Evolutionary conservation across 2,797 vertebrate species (phyloP), one percentile per base, ranked within the genome.

Genomic region (Carduelis carduelis): DNA sequence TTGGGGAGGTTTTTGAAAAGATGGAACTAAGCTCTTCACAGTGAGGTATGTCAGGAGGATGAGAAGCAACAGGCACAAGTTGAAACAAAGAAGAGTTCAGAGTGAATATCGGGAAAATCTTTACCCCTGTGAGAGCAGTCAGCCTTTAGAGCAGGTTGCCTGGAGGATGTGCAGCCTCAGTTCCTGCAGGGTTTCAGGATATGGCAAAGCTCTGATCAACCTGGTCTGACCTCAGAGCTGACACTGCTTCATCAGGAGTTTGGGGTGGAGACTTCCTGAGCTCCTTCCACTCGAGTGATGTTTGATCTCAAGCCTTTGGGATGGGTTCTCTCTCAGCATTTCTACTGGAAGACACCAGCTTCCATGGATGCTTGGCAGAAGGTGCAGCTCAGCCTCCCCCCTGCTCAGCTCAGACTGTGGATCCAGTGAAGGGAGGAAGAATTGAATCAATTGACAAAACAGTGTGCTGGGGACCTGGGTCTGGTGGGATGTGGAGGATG

Each of bases 371-470:
- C 9, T 19, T 74, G 32, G 22, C 13, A 74, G 27, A 56, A 95
- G 55, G 9, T 18, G 17, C 65, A 77, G 22, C 49, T 32, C 53
- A 56, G 41, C 21, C 19, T 69, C 3, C 12, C 11, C 22, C 17
- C 11, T 28, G 55, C 23, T 75, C 44, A 35, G 14, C 39, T 94
- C 59, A 32, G 44, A 18, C 32, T 53, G 3, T 22, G 66, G 66
- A 3, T 28, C 12, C 46, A 47, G n/a, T 18, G 55, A 64, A 70
- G 41, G 34, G 59, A 68, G 55, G 35, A 65, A 19, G 26, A 35
- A 0, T 0, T 12, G 27, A 23, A 9, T 22, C 2, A 22, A 12
- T 19, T 0, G 6, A 19, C 5, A 27, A 49, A 81, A 71, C 3
- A 12, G 2, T 7, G n/a, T 65, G 8, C 49, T 77, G 15, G 34